Conservation (phyloP, 2,797 vertebrate species). For the Poecilia velifera region DNA sequence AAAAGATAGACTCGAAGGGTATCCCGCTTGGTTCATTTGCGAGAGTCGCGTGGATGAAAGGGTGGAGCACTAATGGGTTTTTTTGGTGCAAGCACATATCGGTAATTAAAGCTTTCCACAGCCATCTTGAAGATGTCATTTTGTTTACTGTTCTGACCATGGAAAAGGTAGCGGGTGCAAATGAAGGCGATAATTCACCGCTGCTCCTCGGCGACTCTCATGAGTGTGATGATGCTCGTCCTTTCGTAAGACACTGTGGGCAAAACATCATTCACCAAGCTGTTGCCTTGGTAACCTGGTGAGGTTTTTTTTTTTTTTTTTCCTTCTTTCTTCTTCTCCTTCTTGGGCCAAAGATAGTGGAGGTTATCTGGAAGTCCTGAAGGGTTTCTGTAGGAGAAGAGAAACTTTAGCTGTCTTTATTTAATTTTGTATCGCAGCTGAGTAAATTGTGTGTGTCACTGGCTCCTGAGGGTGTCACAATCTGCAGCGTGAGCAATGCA, state of each 20-base stretch:
- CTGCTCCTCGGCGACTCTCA: conserved; percentile 17
- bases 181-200: conserved; percentile 5
- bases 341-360: conserved; percentile 35
- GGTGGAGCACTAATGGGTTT: conserved; percentile 26
- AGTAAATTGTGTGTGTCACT: conserved; percentile 40
- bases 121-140: conserved; percentile 10
- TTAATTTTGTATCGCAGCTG: conserved; percentile 23
- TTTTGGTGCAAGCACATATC: conserved; percentile 21
- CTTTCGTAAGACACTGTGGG: conserved; percentile 10
- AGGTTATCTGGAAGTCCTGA: conserved; percentile 31
- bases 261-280: conserved; percentile 16
- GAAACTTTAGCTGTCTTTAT: conserved; percentile 45
- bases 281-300: conserved; percentile 45
- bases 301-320: conserved; percentile 19
- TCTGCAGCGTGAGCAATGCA: conserved; percentile 15
- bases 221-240: conserved; percentile 21
- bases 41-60: conserved; percentile 33
- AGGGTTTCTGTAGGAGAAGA: conserved; percentile 32
- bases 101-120: conserved; percentile 24
- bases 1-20: conserved; percentile 28
- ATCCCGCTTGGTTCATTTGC: conserved; percentile 24
- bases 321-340: too few relatives aligned
- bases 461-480: conserved; percentile 13
- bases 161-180: conserved; percentile 11
- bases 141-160: conserved; percentile 2